phyloP scores from a whole-genome alignment of 2,888 invertebrate species.

The Leucozona laternaria region DNA sequence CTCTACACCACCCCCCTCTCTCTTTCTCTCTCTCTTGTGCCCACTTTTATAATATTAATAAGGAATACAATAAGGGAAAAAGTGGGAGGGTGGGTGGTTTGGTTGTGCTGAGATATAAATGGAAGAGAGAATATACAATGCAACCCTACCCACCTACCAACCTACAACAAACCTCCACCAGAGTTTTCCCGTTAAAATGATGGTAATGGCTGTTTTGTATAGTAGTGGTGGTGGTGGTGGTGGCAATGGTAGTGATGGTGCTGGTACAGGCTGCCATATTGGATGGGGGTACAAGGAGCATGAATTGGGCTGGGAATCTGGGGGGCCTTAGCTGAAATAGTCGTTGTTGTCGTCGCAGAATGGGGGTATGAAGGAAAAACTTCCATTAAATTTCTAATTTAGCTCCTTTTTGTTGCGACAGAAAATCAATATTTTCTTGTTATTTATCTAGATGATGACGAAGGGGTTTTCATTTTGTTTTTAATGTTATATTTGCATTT shows the following conservation, averaged over 20 bases:
- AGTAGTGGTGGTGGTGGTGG: slow-evolving; percentile 14
- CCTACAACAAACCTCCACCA: slow-evolving; percentile 19
- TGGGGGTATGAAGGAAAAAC: slow-evolving; percentile 40
- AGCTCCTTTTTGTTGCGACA: slow-evolving; percentile 74
- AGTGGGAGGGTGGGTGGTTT: slow-evolving; percentile 1
- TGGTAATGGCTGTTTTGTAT: slow-evolving; percentile 64
- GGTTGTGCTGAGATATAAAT: slow-evolving; percentile 40
- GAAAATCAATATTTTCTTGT: slow-evolving; percentile 75
- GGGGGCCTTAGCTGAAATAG: slow-evolving; percentile 32
- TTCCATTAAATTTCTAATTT: slow-evolving; percentile 76
- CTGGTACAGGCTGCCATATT: slow-evolving; percentile 47
- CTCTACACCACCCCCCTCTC: slow-evolving; percentile 6
- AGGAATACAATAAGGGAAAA: slow-evolving; percentile 47
- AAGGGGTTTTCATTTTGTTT: slow-evolving; percentile 52
- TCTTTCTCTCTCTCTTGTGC: background rate
- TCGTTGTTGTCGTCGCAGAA: slow-evolving; percentile 11
- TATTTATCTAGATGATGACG: slow-evolving; percentile 57
- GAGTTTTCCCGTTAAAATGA: slow-evolving; percentile 64
- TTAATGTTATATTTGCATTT: slow-evolving; percentile 61
- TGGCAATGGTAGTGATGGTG: slow-evolving; percentile 25
- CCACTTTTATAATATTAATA: slow-evolving; percentile 64
- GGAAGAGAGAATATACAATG: slow-evolving; percentile 66
- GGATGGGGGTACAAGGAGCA: slow-evolving; percentile 38
- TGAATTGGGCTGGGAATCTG: slow-evolving; percentile 13
- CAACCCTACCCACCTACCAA: slow-evolving; percentile 42